These are phyloP conservation scores for Rhineura floridana DNA, from an alignment of 2,113 vertebrate species.

Conservation along the genomic window DNA sequence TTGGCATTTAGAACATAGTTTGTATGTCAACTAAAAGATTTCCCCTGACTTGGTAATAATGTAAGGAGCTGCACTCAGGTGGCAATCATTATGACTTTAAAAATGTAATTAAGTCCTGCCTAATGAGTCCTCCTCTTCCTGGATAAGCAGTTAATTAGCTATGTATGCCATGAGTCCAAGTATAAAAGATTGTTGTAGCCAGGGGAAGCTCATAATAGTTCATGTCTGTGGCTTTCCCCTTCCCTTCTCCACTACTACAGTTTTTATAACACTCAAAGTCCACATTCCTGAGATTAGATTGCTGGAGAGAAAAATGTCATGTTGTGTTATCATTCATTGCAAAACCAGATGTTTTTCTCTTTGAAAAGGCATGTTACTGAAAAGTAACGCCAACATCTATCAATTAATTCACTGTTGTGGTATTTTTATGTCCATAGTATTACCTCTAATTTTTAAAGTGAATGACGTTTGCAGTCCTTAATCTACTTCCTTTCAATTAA, in stretches of 20 bases:
- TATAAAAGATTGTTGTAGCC: background rate
- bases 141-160: background rate
- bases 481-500: background rate
- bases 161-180: background rate
- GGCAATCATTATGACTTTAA: background rate
- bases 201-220: background rate
- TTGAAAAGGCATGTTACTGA: background rate
- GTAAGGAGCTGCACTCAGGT: background rate
- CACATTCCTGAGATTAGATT: conserved; percentile 34
- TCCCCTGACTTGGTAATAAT: background rate
- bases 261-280: background rate
- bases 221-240: background rate
- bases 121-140: background rate
- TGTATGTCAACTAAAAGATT: background rate
- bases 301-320: background rate
- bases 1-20: background rate
- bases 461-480: background rate
- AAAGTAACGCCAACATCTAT: background rate
- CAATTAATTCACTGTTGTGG: background rate
- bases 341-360: conserved; percentile 21
- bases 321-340: background rate
- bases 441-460: background rate
- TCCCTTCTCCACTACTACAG: background rate
- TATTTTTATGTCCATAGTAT: conserved; percentile 9
- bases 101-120: background rate